These are phyloP conservation scores for Paguma larvata DNA, from an alignment of 2,797 vertebrate genomes.

Conservation along the genomic window DNA sequence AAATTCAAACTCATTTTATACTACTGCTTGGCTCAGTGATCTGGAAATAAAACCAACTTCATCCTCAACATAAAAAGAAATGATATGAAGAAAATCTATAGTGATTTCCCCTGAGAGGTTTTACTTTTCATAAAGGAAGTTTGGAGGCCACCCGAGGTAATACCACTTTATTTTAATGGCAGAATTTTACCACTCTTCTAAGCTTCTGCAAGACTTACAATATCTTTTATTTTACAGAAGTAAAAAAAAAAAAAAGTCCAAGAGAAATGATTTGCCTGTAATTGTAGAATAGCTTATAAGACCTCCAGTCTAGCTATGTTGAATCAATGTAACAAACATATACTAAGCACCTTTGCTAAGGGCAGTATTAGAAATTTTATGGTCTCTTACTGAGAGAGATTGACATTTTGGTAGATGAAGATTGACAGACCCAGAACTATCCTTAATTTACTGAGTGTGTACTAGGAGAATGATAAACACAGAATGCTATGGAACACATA, in stretches of 20 bases:
- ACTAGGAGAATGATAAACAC: background rate
- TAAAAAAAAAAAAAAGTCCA: background rate
- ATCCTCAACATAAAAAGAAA: constrained; percentile 47
- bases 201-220: background rate
- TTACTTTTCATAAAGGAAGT: constrained; percentile 42
- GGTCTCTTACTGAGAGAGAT: background rate
- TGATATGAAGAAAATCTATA: background rate
- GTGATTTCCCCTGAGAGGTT: constrained; percentile 64
- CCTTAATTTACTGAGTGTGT: background rate
- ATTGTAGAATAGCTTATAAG: background rate
- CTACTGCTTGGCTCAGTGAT: constrained; percentile 28
- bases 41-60: constrained; percentile 65
- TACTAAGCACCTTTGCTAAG: background rate
- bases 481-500: background rate
- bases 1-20: constrained; percentile 57
- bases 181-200: background rate
- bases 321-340: background rate
- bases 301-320: background rate
- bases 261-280: background rate
- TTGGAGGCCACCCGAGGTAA: background rate
- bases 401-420: constrained; percentile 5
- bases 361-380: background rate
- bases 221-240: background rate
- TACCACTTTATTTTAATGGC: constrained; percentile 26
- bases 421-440: background rate